Evolutionary conservation across 2,113 vertebrate species (phyloP).

Genomic region (Sinocyclocheilus grahami): DNA sequence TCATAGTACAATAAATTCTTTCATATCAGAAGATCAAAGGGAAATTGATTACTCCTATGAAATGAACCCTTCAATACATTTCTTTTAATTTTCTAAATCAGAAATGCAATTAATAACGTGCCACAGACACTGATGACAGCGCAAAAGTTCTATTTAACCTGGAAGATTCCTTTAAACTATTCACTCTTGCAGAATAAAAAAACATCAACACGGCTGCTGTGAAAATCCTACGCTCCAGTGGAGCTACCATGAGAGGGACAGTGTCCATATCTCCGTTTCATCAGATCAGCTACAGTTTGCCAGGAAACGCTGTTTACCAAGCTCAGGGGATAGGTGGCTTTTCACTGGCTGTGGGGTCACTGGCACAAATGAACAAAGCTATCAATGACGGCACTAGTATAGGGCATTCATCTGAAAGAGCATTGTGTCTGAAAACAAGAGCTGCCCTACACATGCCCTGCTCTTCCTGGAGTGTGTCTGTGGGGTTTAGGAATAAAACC

Average conservation of each 20-base stretch:
- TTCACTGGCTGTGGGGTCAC: neutral
- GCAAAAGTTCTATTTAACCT: neutral
- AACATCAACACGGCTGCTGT: neutral
- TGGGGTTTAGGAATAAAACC: neutral
- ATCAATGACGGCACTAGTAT: conserved; percentile 45
- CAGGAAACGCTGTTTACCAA: conserved; percentile 16
- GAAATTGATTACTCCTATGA: neutral
- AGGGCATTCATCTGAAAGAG: conserved; percentile 50
- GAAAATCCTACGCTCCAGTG: neutral
- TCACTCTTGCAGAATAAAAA: neutral
- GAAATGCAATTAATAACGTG: neutral
- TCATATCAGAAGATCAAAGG: neutral
- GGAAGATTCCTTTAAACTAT: neutral
- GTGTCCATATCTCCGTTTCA: conserved; percentile 41
- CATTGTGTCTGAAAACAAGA: conserved; percentile 64
- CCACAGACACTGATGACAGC: neutral
- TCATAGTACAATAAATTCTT: neutral
- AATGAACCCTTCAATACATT: neutral
- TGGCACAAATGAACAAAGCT: neutral
- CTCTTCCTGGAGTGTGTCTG: conserved; percentile 3
- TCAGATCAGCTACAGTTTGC: conserved; percentile 25
- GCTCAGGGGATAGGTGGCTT: neutral
- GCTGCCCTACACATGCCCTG: conserved; percentile 44
- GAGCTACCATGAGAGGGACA: conserved; percentile 15
- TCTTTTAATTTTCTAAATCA: neutral